A percentile compares a stretch with the other conserved stretches of the same genome.
Conservation (phyloP, 2,113 vertebrate species). For the Alligator sinensis region DNA sequence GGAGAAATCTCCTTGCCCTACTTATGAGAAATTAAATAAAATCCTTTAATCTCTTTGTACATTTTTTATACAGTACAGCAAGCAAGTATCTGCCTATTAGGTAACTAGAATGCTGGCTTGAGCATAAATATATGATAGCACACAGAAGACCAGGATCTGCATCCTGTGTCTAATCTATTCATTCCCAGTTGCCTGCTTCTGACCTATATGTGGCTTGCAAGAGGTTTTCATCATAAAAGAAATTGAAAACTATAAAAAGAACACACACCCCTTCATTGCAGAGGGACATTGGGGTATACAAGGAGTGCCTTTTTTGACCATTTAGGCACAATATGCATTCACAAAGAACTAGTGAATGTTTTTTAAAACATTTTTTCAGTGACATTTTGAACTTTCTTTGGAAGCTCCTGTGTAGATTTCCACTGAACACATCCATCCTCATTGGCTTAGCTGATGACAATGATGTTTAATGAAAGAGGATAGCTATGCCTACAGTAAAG, state of each 20-base stretch:
- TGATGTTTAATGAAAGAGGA: slow-evolving; percentile 1
- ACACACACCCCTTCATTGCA: not conserved
- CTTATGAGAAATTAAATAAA: not conserved
- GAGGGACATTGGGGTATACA: not conserved
- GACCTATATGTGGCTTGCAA: not conserved
- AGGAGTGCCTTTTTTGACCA: not conserved
- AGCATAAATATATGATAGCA: not conserved
- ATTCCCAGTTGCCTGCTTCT: not conserved
- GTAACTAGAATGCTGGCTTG: not conserved
- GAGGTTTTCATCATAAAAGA: slow-evolving; percentile 25
- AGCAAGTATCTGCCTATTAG: not conserved
- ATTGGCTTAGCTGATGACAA: not conserved
- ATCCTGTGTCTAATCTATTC: slow-evolving; percentile 7
- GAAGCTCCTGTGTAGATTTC: not conserved
- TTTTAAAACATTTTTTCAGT: not conserved
- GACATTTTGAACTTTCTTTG: not conserved
- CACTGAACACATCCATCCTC: not conserved
- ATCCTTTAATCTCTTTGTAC: not conserved
- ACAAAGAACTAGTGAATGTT: not conserved
- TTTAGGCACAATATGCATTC: not conserved
- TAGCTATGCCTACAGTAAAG: slow-evolving; percentile 13
- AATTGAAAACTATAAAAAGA: slow-evolving; percentile 16
- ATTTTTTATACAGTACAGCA: not conserved
- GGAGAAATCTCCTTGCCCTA: too few relatives aligned
- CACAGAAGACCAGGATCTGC: not conserved